Conservation (phyloP, 2,797 vertebrate genomes). For the Acrossocheilus wenchowensis region DNA sequence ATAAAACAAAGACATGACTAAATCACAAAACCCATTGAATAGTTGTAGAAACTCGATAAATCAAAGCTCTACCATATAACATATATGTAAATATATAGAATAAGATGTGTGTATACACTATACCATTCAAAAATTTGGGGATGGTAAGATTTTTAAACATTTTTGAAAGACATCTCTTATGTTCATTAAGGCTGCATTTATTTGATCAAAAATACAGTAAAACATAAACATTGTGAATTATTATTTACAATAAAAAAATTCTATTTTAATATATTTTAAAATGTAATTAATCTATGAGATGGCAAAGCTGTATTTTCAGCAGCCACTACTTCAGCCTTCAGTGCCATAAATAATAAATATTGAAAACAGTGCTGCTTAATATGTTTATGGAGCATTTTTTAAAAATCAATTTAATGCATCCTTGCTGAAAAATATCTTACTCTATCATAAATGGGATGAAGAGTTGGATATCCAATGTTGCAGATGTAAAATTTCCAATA, state of each 20-base stretch:
- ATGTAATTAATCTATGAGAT: neutral
- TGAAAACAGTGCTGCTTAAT: neutral
- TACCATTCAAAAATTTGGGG: neutral
- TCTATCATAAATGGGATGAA: neutral
- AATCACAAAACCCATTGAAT: neutral
- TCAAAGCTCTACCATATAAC: neutral
- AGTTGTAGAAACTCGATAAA: neutral
- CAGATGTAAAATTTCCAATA: neutral
- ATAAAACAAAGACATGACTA: slow-evolving; percentile 7
- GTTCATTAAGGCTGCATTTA: neutral
- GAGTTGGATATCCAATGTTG: neutral
- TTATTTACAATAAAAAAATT: neutral
- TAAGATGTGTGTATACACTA: neutral
- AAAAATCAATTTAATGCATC: neutral
- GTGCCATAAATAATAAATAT: neutral
- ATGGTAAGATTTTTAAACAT: too few relatives aligned
- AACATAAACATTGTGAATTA: neutral
- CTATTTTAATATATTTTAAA: neutral
- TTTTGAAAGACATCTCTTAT: neutral
- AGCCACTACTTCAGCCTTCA: neutral
- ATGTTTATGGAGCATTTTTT: neutral
- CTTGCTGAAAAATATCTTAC: neutral
- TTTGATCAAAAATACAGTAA: neutral
- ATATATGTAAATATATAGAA: neutral
- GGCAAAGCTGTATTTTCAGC: neutral